Conservation (phyloP, 2,797 vertebrate genomes). For the Anguilla marmorata region DNA sequence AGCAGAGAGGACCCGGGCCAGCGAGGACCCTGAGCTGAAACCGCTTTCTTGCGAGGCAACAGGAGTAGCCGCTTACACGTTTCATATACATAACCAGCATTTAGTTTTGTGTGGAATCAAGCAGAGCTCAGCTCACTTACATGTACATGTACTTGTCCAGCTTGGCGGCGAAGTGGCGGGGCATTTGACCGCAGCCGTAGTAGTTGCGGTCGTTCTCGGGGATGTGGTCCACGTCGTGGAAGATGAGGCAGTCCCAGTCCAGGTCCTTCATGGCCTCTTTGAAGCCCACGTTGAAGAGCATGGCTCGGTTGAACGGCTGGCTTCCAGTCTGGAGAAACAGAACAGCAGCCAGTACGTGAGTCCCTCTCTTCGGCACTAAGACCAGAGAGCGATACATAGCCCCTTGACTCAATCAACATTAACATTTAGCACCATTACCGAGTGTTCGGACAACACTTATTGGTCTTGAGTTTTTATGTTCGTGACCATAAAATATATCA, state of each 20-base stretch:
- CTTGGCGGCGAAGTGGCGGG: conserved; percentile 79
- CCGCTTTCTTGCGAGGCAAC: too few species aligned
- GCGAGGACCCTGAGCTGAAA: not conserved
- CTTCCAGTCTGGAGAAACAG: conserved; percentile 68
- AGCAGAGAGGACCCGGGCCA: too few species aligned
- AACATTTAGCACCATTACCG: too few species aligned
- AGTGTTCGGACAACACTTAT: too few species aligned
- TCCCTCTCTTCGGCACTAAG: not conserved
- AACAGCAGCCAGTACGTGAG: not conserved
- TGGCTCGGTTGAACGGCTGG: conserved; percentile 80
- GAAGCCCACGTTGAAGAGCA: conserved; percentile 83
- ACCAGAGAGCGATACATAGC: not conserved
- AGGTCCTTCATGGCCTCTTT: conserved; percentile 79
- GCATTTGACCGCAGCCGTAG: conserved; percentile 81
- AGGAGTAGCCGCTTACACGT: too few species aligned
- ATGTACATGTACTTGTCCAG: conserved; percentile 84
- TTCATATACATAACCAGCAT: too few species aligned
- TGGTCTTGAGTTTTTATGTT: too few species aligned
- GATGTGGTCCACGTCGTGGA: conserved; percentile 81
- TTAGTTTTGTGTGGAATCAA: too few species aligned
- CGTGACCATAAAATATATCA: too few species aligned
- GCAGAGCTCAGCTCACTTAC: conserved; percentile 58
- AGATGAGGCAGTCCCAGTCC: conserved; percentile 79
- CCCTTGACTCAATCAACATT: not conserved
- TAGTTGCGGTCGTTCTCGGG: conserved; percentile 82